A percentile compares a stretch with the other conserved stretches of the same genome.
Evolutionary conservation across 2,797 vertebrate species (phyloP).

Genomic region (Phoebastria nigripes): DNA sequence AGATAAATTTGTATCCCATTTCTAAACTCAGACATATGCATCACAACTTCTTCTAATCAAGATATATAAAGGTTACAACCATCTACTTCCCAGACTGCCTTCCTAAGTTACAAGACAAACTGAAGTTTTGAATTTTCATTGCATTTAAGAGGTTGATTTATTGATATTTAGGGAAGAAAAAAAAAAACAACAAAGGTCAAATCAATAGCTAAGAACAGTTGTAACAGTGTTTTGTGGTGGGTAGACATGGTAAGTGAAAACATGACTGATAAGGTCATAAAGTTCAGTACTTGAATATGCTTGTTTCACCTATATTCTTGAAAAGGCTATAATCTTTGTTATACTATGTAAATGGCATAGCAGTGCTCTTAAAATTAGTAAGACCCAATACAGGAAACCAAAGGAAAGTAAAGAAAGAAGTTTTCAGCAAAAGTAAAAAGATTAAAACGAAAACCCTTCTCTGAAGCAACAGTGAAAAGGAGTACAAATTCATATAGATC

Average conservation of each 20-base stretch:
- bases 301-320: slow-evolving; percentile 13
- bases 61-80: slow-evolving; percentile 4
- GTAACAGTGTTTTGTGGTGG: neutral
- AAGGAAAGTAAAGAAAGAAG: neutral
- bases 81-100: neutral
- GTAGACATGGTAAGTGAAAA: slow-evolving; percentile 36
- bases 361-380: neutral
- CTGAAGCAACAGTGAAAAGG: neutral
- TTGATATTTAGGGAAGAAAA: slow-evolving; percentile 5
- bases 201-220: slow-evolving; percentile 65
- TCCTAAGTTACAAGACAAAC: slow-evolving; percentile 36
- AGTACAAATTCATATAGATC: neutral
- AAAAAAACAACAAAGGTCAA: slow-evolving; percentile 59
- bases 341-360: slow-evolving; percentile 15
- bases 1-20: neutral
- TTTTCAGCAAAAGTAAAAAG: neutral
- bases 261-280: slow-evolving; percentile 52
- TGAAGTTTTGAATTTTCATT: slow-evolving; percentile 56
- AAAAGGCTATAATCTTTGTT: slow-evolving; percentile 44
- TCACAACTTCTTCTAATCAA: slow-evolving; percentile 6
- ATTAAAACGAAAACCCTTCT: neutral
- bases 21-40: neutral
- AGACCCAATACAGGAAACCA: neutral
- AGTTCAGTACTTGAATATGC: slow-evolving; percentile 20
- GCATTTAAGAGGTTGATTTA: slow-evolving; percentile 58